Evolutionary conservation across 2,888 invertebrate genomes (phyloP).

Genomic region (Galerucella pusilla): DNA sequence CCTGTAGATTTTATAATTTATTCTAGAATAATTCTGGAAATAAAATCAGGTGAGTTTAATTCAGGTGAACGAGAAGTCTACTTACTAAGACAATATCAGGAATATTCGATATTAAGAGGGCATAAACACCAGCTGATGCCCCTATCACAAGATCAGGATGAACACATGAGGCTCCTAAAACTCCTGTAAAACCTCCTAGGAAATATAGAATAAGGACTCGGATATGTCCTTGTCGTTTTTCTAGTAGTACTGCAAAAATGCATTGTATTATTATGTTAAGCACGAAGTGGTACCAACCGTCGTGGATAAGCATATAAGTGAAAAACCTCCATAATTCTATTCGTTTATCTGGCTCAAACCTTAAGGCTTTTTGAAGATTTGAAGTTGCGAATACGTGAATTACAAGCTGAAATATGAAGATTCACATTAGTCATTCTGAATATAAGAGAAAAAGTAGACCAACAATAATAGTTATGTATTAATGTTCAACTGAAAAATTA

Average conservation of each 20-base stretch:
- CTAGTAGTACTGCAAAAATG: constrained; percentile 69
- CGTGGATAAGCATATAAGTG: constrained; percentile 84
- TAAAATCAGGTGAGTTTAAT: constrained; percentile 42
- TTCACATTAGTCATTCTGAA: background rate
- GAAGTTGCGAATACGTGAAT: constrained; percentile 50
- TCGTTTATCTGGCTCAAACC: constrained; percentile 74
- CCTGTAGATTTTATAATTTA: constrained; percentile 67
- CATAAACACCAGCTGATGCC: constrained; percentile 91
- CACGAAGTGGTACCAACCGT: constrained; percentile 78
- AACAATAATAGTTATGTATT: too few relatives aligned
- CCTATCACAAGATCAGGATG: constrained; percentile 86
- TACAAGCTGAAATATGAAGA: constrained; percentile 46
- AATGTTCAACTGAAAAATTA: too few relatives aligned
- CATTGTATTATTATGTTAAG: constrained; percentile 80
- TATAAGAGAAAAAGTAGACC: too few relatives aligned
- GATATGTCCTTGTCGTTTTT: constrained; percentile 79
- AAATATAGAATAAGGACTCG: constrained; percentile 78
- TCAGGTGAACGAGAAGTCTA: constrained; percentile 28
- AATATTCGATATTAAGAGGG: constrained; percentile 86
- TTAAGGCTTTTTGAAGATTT: constrained; percentile 58
- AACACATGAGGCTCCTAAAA: constrained; percentile 79
- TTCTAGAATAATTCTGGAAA: constrained; percentile 65
- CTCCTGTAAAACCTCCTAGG: constrained; percentile 80
- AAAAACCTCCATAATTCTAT: constrained; percentile 82
- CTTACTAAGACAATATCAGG: constrained; percentile 82